Evolutionary conservation across 2,888 invertebrate species (phyloP), one percentile per base, ranked within the genome.

Genomic region (Erannis defoliaria): DNA sequence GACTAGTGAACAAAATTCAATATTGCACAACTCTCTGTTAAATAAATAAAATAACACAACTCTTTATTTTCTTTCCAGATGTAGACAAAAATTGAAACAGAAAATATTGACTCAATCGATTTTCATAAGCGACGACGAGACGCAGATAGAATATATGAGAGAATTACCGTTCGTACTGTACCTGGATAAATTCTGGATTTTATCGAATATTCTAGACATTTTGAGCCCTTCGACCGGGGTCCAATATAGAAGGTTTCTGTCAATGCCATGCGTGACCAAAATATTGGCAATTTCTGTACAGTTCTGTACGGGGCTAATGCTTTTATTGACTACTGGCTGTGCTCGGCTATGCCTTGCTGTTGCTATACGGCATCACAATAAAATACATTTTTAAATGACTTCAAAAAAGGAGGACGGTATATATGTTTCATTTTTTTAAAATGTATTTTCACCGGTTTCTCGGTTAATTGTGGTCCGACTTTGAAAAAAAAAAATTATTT

Each of bases 51-150:
- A 23, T 23, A 23, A 23, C 10, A 35, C 5, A 35, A 35, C 35
- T 18, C 58, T 62, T 67, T 38, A 45, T 51, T 37, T 26, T 21
- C 40, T 16, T 29, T 40, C 38, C 18, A 12, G 21, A n/a, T 50
- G 40, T 40, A 26, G 46, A 55, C 19, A 48, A 48, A 48, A 31
- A 48, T 48, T 40, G 55, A 38, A 38, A 51, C 19, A 40, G 29
- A 46, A 48, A 55, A 55, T 55, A 55, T 55, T 48, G 40, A 19
- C 19, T 55, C 48, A 23, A 40, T 43, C 42, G 35, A 57, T 57
- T 43, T 57, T 42, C 23, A 18, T 35, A 19, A 57, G 18, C 26
- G 23, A 43, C 35, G 43, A 18, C 6, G 19, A 29, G 19, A 51
- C 57, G 57, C 51, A 51, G 5, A 1, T 8, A 8, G 43, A 38